These are phyloP conservation scores for Anguilla pacifica DNA, from an alignment of 2,797 vertebrate species.

Conservation along the genomic window DNA sequence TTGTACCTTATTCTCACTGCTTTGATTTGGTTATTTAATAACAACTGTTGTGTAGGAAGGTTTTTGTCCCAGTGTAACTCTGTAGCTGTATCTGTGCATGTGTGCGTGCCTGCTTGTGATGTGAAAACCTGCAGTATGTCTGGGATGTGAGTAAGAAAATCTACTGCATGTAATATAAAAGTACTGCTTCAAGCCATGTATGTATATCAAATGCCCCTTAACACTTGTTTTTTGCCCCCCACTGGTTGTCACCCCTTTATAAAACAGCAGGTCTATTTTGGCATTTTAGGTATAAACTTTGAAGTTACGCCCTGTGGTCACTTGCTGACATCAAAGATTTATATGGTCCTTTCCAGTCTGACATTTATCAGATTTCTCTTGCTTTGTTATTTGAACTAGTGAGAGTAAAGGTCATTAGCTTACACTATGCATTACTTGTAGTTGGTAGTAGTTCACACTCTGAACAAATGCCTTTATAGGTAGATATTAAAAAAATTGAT, in stretches of 20 bases:
- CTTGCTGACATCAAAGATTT: not conserved
- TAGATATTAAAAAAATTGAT: not conserved
- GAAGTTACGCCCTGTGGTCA: not conserved
- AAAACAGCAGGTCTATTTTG: not conserved
- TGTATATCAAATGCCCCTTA: no score
- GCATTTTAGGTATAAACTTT: not conserved
- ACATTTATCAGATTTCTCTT: not conserved
- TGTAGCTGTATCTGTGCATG: not conserved
- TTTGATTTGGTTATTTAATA: not conserved
- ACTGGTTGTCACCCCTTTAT: not conserved
- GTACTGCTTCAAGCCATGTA: no score
- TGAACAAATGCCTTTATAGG: not conserved
- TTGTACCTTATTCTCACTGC: not conserved
- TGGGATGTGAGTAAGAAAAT: no score
- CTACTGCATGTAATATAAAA: no score
- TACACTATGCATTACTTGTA: not conserved
- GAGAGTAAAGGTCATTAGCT: not conserved
- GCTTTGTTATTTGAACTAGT: not conserved
- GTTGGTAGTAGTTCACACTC: not conserved
- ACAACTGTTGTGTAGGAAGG: not conserved
- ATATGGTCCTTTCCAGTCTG: not conserved
- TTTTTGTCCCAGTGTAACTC: not conserved
- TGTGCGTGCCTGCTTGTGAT: not conserved
- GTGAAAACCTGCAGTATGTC: no score
- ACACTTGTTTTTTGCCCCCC: no score